phyloP scores from a whole-genome alignment of 2,113 vertebrate species.

The Melanerpes aurifrons region DNA sequence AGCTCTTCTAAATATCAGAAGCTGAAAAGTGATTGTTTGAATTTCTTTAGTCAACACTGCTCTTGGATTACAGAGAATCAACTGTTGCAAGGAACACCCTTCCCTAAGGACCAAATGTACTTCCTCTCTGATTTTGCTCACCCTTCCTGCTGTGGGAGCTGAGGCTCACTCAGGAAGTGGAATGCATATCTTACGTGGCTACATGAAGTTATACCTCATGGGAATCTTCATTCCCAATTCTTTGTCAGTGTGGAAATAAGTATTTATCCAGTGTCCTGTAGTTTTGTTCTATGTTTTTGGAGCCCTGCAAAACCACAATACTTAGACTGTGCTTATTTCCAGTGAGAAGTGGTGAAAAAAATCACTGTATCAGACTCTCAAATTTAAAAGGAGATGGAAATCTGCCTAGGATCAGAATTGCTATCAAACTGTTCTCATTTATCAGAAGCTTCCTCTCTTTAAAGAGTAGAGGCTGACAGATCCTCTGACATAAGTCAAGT shows the following conservation, averaged over 20 bases:
- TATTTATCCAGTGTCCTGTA: neutral
- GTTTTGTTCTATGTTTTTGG: neutral
- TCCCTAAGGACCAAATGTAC: neutral
- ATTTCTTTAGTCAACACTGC: neutral
- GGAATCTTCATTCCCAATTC: neutral
- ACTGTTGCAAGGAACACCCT: conserved; percentile 1
- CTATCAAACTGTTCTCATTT: neutral
- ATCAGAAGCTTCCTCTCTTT: neutral
- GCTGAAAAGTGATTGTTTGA: neutral
- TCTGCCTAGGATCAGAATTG: neutral
- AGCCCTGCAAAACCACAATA: neutral
- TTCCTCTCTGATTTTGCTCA: neutral
- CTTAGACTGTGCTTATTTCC: neutral
- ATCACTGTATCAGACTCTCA: neutral
- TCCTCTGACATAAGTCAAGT: neutral
- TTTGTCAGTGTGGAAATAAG: neutral
- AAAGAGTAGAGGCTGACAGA: neutral
- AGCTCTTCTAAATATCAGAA: neutral
- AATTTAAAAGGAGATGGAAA: neutral
- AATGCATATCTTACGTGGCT: neutral
- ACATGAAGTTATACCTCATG: neutral
- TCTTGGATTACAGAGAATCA: neutral
- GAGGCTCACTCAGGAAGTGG: neutral
- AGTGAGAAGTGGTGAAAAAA: neutral
- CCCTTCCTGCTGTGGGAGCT: neutral